A percentile compares a stretch with the other conserved stretches of the same genome.
Conservation (phyloP, 2,888 invertebrate genomes). For the Drosophila stalkeri region DNA sequence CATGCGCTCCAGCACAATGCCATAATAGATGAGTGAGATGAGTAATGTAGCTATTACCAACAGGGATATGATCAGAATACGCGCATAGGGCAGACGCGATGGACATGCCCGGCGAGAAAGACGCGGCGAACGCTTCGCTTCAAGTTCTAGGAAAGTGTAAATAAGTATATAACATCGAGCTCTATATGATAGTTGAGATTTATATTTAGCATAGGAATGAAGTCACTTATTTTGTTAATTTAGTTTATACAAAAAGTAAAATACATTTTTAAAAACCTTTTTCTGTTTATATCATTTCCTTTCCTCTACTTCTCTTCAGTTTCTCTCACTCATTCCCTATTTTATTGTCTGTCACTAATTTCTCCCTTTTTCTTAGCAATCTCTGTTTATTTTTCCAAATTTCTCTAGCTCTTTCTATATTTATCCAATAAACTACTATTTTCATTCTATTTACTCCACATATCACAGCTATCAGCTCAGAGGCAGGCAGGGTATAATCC, state of each 20-base stretch:
- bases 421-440: neutral
- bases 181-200: neutral
- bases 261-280: no score
- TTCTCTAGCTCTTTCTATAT: neutral
- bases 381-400: no score
- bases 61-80: conserved; percentile 63
- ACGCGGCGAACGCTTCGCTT: conserved; percentile 53
- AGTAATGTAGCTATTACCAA: conserved; percentile 68
- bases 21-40: conserved; percentile 77
- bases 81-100: conserved; percentile 47
- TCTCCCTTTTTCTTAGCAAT: no score
- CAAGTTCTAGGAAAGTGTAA: conserved; percentile 57
- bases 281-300: no score
- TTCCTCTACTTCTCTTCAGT: no score
- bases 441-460: neutral
- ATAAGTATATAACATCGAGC: neutral
- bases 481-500: conserved; percentile 4
- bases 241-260: no score
- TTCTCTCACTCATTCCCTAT: no score
- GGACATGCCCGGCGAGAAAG: conserved; percentile 55
- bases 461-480: no score
- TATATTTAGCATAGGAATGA: no score
- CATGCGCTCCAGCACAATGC: conserved; percentile 74
- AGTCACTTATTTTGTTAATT: no score
- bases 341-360: no score